Evolutionary conservation across 2,888 invertebrate species (phyloP).

Genomic region (Formica aserva): DNA sequence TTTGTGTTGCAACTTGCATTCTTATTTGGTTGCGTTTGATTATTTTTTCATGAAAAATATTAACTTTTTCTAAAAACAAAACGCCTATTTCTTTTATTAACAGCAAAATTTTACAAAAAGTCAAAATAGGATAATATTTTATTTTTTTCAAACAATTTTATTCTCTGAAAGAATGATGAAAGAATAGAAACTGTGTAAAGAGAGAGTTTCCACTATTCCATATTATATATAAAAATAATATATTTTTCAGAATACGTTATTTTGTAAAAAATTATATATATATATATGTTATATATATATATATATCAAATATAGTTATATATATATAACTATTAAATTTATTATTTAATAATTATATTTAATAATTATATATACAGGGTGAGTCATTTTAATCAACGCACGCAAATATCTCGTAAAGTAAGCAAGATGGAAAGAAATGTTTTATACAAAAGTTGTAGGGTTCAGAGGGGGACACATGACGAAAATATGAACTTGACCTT

Average conservation of each 20-base stretch:
- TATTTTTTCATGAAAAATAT: background rate
- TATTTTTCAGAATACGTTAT: background rate
- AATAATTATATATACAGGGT: too few species aligned
- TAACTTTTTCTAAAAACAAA: background rate
- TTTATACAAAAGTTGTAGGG: too few species aligned
- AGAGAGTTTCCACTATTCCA: background rate
- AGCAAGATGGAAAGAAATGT: too few species aligned
- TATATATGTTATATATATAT: too few species aligned
- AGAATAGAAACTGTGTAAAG: background rate
- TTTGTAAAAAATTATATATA: background rate
- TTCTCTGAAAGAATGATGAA: background rate
- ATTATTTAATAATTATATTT: too few species aligned
- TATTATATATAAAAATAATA: background rate
- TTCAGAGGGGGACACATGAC: too few species aligned
- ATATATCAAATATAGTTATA: too few species aligned
- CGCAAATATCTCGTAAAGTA: too few species aligned
- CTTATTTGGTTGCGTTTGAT: constrained; percentile 5
- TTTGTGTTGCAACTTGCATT: constrained; percentile 15
- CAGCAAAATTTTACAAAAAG: background rate
- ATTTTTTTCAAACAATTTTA: background rate
- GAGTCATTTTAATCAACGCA: too few species aligned
- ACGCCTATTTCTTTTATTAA: background rate
- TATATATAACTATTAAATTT: too few species aligned
- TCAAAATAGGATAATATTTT: background rate
- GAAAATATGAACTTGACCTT: too few species aligned